A percentile compares a stretch with the other conserved stretches of the same genome.
Conservation (phyloP, 2,888 invertebrate species). For the Ichneumon xanthorius region DNA sequence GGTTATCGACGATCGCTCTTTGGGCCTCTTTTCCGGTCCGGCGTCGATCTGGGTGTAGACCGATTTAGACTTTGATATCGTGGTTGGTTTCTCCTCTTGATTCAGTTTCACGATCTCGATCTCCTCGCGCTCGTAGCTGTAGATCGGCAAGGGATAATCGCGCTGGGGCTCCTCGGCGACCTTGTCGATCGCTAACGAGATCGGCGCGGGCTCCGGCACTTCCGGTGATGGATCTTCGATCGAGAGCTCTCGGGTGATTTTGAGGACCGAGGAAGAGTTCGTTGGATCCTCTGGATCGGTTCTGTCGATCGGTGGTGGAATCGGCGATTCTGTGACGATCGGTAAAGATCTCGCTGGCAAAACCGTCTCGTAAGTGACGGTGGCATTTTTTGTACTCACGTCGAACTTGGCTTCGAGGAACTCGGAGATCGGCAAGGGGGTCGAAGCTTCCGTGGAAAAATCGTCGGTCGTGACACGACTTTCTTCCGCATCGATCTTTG, state of each 20-base stretch:
- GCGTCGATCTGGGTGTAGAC: constrained; percentile 70
- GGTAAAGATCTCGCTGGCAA: not conserved
- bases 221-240: constrained; percentile 41
- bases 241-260: constrained; percentile 67
- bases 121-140: constrained; percentile 84
- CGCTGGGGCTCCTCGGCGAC: constrained; percentile 81
- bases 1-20: constrained; percentile 58
- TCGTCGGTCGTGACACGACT: not conserved
- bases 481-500: not conserved
- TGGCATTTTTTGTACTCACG: not conserved
- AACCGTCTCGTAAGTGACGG: constrained; percentile 13
- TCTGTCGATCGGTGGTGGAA: not conserved
- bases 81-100: constrained; percentile 76
- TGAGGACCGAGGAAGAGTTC: constrained; percentile 45
- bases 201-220: not conserved
- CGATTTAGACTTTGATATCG: constrained; percentile 78
- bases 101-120: constrained; percentile 85
- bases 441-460: not conserved
- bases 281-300: constrained; percentile 13
- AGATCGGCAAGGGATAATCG: constrained; percentile 83
- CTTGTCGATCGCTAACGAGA: constrained; percentile 20
- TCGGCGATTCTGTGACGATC: not conserved
- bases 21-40: constrained; percentile 58
- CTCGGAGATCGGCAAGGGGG: constrained; percentile 1
- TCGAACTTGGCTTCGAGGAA: not conserved